Percentiles rank a stretch among this genome's conserved stretches.
Evolutionary conservation across 2,888 invertebrate species (phyloP).

Genomic region (Cryptosula pallasiana): DNA sequence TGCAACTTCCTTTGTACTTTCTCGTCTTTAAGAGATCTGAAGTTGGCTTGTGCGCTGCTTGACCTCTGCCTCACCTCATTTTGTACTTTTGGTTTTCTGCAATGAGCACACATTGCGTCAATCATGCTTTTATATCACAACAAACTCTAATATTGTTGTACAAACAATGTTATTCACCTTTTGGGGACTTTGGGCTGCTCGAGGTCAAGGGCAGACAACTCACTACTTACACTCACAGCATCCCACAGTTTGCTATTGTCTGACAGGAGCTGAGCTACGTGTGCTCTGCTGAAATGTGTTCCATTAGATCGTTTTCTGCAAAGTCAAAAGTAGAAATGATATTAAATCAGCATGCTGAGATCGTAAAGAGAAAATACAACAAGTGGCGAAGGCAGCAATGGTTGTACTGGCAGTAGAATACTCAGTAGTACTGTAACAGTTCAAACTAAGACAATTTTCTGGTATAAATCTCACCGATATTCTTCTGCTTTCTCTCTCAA

Average conservation of each 20-base stretch:
- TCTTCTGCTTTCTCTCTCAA: slow-evolving; percentile 90
- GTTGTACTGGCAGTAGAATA: no score
- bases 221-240: slow-evolving; percentile 29
- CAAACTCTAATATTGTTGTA: no score
- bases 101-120: no score
- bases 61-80: not conserved
- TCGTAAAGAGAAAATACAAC: not conserved
- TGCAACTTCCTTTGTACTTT: not conserved
- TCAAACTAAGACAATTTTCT: no score
- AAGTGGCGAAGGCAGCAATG: not conserved
- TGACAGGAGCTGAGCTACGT: slow-evolving; percentile 75
- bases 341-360: not conserved
- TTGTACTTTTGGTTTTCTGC: not conserved
- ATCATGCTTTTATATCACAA: no score
- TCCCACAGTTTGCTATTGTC: slow-evolving; percentile 89
- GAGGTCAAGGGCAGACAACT: slow-evolving; percentile 7
- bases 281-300: slow-evolving; percentile 81
- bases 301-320: slow-evolving; percentile 59
- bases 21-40: not conserved
- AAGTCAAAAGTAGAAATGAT: not conserved
- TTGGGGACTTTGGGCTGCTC: not conserved
- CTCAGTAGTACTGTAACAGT: no score
- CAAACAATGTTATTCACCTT: not conserved
- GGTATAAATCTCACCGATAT: slow-evolving; percentile 69
- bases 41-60: not conserved